Conservation (phyloP, 2,113 vertebrate species). For the Planiliza haematocheilus region DNA sequence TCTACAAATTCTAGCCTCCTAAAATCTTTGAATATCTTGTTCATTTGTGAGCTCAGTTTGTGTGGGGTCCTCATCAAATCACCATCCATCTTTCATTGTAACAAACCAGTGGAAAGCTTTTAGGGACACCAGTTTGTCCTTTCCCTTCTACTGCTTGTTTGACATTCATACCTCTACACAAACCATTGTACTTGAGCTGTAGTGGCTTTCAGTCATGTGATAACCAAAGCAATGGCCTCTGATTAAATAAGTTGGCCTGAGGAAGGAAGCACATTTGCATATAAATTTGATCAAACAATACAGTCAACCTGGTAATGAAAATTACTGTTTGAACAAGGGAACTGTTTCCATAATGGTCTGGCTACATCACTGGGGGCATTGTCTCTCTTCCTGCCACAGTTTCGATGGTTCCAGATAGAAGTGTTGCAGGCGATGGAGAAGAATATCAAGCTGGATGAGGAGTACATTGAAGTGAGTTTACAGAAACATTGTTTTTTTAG, state of each 20-base stretch:
- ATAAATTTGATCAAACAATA: slow-evolving; percentile 32
- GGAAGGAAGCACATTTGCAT: slow-evolving; percentile 28
- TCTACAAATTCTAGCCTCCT: too few species aligned
- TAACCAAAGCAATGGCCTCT: slow-evolving; percentile 5
- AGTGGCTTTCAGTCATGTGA: background rate
- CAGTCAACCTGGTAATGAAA: slow-evolving; percentile 12
- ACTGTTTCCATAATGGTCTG: background rate
- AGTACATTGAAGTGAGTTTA: slow-evolving; percentile 92
- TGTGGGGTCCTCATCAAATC: too few species aligned
- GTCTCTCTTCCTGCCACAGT: slow-evolving; percentile 77
- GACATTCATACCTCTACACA: slow-evolving; percentile 2
- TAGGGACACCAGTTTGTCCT: background rate
- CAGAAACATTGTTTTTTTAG: too few species aligned
- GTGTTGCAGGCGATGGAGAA: slow-evolving; percentile 96
- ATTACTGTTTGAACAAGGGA: slow-evolving; percentile 20
- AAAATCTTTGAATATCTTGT: too few species aligned
- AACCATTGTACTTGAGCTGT: background rate
- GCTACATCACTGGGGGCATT: background rate
- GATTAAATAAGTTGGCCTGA: slow-evolving; percentile 31
- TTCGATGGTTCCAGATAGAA: slow-evolving; percentile 92
- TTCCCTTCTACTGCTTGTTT: slow-evolving; percentile 13
- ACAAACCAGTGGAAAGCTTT: too few species aligned
- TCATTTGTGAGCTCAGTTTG: too few species aligned
- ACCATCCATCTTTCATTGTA: too few species aligned
- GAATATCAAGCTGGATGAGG: slow-evolving; percentile 93